Evolutionary conservation across 2,113 vertebrate species (phyloP).

Genomic region (Campylomormyrus numenius): DNA sequence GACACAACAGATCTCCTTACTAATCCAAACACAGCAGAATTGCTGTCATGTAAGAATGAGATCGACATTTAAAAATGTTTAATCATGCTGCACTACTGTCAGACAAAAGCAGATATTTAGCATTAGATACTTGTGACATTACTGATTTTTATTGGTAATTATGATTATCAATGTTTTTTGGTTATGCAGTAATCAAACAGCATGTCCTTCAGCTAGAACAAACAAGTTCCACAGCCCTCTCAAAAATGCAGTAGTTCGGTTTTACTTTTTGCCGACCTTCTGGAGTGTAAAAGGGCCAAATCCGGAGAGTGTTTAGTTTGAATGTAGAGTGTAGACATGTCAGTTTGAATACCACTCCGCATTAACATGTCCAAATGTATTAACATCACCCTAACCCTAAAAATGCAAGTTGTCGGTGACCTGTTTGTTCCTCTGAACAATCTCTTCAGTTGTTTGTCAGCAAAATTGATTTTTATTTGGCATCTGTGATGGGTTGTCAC

Average conservation of each 20-base stretch:
- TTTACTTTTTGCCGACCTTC: slow-evolving; percentile 31
- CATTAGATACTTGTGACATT: not conserved
- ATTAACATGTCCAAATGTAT: not conserved
- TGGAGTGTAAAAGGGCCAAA: slow-evolving; percentile 48
- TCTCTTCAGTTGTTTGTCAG: not conserved
- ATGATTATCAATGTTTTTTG: not conserved
- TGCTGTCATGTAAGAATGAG: not conserved
- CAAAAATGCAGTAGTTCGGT: not conserved
- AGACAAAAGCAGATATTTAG: not conserved
- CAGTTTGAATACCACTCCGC: slow-evolving; percentile 51
- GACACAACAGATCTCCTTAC: not conserved
- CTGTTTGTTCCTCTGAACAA: not conserved
- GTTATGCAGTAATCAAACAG: not conserved
- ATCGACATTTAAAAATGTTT: not conserved
- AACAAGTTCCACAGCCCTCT: not conserved
- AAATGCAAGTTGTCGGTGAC: not conserved
- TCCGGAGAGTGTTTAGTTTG: slow-evolving; percentile 52
- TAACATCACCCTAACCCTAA: not conserved
- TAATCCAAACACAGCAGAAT: not conserved
- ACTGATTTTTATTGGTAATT: not conserved
- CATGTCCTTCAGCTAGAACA: not conserved
- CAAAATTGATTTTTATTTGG: not conserved
- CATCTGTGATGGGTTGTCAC: not conserved
- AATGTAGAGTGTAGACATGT: slow-evolving; percentile 46
- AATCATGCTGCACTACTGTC: not conserved